phyloP scores from a whole-genome alignment of 1,140 invertebrate species.

The Latrodectus geometricus region DNA sequence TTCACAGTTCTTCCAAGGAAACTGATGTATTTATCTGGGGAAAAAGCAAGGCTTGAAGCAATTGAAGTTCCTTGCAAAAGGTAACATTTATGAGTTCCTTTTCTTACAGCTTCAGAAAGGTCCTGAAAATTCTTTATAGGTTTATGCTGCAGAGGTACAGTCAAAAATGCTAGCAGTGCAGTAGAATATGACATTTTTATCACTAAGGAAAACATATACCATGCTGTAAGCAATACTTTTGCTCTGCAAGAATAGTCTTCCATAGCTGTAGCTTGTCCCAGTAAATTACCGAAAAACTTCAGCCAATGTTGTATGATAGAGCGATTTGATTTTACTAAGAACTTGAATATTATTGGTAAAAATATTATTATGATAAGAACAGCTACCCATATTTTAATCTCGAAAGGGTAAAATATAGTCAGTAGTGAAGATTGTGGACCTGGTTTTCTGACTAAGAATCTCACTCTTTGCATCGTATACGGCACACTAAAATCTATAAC shows the following conservation, averaged over 20 bases:
- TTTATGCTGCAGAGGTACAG: not conserved
- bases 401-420: not conserved
- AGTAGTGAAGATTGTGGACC: not conserved
- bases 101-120: slow-evolving; percentile 7
- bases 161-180: slow-evolving; percentile 15
- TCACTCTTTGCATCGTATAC: not conserved
- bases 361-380: not conserved
- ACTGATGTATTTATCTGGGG: not conserved
- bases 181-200: not conserved
- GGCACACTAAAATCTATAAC: not conserved
- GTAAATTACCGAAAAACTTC: not conserved
- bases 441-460: not conserved
- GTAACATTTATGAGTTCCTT: not conserved
- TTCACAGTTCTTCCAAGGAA: not conserved
- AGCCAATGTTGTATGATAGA: not conserved
- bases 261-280: not conserved
- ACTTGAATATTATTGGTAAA: not conserved
- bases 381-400: not conserved
- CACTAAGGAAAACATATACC: not conserved
- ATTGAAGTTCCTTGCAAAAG: not conserved
- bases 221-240: not conserved
- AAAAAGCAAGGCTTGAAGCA: not conserved
- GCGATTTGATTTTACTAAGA: not conserved
- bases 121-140: slow-evolving; percentile 3
- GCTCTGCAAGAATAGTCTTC: too few relatives aligned